Evolutionary conservation across 2,797 vertebrate genomes (phyloP).

Genomic region (Alfaro cultratus): DNA sequence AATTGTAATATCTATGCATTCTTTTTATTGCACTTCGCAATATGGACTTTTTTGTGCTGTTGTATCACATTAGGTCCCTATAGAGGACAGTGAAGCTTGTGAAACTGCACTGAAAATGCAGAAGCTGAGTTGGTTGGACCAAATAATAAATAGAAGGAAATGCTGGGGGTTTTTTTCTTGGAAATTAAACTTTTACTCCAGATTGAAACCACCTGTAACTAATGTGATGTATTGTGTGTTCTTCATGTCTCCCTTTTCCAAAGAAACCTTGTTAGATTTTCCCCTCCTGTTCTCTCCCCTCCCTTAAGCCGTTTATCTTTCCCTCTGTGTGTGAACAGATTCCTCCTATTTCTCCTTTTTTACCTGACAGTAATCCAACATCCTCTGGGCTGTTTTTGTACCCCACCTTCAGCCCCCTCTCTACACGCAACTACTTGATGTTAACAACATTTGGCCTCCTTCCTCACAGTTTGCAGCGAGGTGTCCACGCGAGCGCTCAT

Average conservation of each 20-base stretch:
- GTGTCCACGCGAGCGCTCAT: conserved; percentile 29
- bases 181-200: neutral
- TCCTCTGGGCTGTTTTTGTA: conserved; percentile 27
- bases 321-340: conserved; percentile 5
- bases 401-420: conserved; percentile 21
- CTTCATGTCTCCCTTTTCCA: neutral
- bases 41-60: neutral
- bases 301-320: neutral
- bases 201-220: neutral
- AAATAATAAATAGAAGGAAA: neutral
- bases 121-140: neutral
- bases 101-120: neutral
- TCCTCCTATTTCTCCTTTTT: neutral
- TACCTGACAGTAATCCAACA: conserved; percentile 20
- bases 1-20: neutral
- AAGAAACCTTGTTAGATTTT: neutral
- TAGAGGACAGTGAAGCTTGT: neutral
- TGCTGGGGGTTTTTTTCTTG: neutral
- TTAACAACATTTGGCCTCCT: conserved; percentile 39
- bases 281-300: conserved; percentile 8
- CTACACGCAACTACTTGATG: conserved; percentile 39
- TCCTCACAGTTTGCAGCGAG: conserved; percentile 22
- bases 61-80: neutral
- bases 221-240: neutral
- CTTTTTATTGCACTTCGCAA: neutral